Evolutionary conservation across 1,140 invertebrate species (phyloP).

Genomic region (Atopsyche davidsoni): DNA sequence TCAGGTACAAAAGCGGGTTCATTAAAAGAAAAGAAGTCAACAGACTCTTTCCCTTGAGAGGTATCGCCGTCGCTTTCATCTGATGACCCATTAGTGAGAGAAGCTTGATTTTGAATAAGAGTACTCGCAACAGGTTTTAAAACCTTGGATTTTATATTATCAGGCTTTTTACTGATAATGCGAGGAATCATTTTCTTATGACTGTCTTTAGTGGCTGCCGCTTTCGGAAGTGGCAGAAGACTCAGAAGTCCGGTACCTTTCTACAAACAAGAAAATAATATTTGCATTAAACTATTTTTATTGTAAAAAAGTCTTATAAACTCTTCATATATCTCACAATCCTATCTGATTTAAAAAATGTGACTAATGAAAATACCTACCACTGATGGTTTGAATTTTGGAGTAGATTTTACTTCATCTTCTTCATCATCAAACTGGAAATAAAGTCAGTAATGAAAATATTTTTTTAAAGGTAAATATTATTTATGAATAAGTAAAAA

Average conservation of each 20-base stretch:
- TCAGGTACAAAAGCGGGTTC: too few relatives aligned
- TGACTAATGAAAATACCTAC: constrained; percentile 33
- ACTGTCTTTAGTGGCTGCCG: constrained; percentile 35
- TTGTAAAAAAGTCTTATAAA: neutral
- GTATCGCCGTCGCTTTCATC: constrained; percentile 46
- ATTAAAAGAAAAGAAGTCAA: constrained; percentile 53
- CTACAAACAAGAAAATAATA: constrained; percentile 31
- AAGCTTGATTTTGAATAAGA: neutral
- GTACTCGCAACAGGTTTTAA: constrained; percentile 22
- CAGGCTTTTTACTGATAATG: constrained; percentile 28
- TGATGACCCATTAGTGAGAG: constrained; percentile 29
- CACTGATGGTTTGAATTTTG: constrained; percentile 37
- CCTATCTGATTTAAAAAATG: too few relatives aligned
- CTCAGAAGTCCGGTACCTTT: constrained; percentile 47
- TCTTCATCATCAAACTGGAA: constrained; percentile 51
- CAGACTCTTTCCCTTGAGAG: constrained; percentile 36
- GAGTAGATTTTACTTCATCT: constrained; percentile 33
- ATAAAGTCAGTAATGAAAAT: constrained; percentile 11
- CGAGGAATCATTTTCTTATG: constrained; percentile 29
- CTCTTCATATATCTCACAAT: constrained; percentile 4
- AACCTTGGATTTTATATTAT: constrained; percentile 3
- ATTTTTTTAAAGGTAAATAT: neutral
- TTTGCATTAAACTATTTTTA: too few relatives aligned
- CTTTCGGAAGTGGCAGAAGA: constrained; percentile 50
- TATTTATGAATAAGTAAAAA: neutral